Percentiles rank a stretch among this genome's conserved stretches.
These are phyloP conservation scores for Netelia virgata DNA, from an alignment of 2,888 invertebrate genomes.

Conservation along the genomic window DNA sequence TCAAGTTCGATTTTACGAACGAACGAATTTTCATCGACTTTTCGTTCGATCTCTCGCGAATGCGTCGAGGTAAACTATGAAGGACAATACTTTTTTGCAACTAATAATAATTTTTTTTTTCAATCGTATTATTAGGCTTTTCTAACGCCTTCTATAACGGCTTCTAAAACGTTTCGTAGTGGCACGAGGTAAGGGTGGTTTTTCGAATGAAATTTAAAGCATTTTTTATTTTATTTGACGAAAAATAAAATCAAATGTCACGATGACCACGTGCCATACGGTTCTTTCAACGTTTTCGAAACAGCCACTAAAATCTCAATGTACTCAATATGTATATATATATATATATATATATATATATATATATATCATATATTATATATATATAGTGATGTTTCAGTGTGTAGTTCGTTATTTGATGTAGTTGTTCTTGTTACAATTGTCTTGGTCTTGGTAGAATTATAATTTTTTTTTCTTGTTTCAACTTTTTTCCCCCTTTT, in stretches of 20 bases:
- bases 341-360: constrained; percentile 8
- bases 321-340: constrained; percentile 21
- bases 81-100: constrained; percentile 40
- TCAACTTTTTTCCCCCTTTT: constrained; percentile 39
- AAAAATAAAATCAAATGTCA: not conserved
- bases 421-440: constrained; percentile 74
- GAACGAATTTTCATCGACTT: constrained; percentile 73
- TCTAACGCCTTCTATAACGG: constrained; percentile 19
- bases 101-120: constrained; percentile 27
- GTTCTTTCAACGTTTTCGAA: constrained; percentile 9
- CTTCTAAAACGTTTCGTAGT: constrained; percentile 19
- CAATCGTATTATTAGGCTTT: constrained; percentile 39
- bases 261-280: not conserved
- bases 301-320: constrained; percentile 51
- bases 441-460: constrained; percentile 51
- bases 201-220: not conserved
- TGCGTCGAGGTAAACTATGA: constrained; percentile 61
- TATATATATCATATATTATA: not conserved
- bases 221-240: not conserved
- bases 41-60: constrained; percentile 9
- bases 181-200: constrained; percentile 25
- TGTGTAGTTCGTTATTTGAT: constrained; percentile 72
- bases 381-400: constrained; percentile 70
- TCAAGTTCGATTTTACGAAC: not conserved
- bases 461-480: constrained; percentile 35